These are phyloP conservation scores for Sebastes baramenuke DNA, from an alignment of 2,797 vertebrate genomes.

Conservation along the genomic window DNA sequence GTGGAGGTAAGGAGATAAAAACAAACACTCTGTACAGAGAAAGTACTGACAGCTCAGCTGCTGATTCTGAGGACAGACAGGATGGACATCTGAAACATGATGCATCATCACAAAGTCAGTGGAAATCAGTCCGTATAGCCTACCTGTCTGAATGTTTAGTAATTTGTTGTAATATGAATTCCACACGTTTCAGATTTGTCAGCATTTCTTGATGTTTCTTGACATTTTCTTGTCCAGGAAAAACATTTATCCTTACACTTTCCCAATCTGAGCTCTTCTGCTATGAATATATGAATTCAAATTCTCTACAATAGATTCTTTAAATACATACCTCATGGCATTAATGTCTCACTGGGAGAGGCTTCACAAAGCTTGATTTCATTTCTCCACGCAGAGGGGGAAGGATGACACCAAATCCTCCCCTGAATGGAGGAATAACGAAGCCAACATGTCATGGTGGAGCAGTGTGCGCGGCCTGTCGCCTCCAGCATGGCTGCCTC, in stretches of 20 bases:
- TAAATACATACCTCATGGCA: conserved; percentile 28
- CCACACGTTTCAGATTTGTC: no score
- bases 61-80: no score
- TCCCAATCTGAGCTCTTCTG: not conserved
- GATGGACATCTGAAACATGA: no score
- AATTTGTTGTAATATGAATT: no score
- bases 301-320: conserved; percentile 32
- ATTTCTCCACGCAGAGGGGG: conserved; percentile 49
- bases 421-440: conserved; percentile 61
- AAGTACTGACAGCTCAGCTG: no score
- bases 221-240: not conserved
- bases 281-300: conserved; percentile 29
- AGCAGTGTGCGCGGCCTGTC: conserved; percentile 47
- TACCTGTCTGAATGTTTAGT: no score
- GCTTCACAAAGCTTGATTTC: conserved; percentile 46
- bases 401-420: conserved; percentile 56
- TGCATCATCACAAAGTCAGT: no score
- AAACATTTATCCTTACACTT: not conserved
- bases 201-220: not conserved
- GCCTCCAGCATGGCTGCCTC: conserved; percentile 68
- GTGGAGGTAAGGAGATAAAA: no score
- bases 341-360: conserved; percentile 29
- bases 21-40: no score
- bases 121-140: no score
- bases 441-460: conserved; percentile 64